Base-by-base conservation (phyloP, 2,113 vertebrate genomes). In the Motacilla tschutschensis region DNA sequence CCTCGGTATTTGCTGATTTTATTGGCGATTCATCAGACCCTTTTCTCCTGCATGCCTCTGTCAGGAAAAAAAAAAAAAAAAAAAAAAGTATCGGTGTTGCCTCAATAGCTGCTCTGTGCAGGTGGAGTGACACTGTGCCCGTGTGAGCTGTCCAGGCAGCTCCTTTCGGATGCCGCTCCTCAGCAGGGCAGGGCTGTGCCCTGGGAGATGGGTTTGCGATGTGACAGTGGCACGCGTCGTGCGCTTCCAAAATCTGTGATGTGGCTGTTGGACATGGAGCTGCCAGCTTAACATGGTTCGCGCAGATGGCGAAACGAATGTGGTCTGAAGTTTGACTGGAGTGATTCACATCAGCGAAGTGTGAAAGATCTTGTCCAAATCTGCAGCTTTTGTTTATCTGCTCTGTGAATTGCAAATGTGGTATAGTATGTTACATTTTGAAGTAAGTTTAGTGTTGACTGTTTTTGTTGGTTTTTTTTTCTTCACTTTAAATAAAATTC, bases 281-380 rank as follows among this genome's bases (percentile, higher is more conserved):
- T 86, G 81, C 82, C 88, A 83, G n/a, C 36, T 38, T 25, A 41
- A 6, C 65, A 14, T 19, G 77, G 38, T 51, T 81, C 43, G 15
- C 11, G 3, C 89, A 94, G 93, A 85, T 93, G 89, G 85, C 72
- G 92, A 51, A 83, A 38, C 10, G 36, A 85, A 51, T 65, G 81
- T 25, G 77, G 82, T 85, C 80, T 90, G 57, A 87, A 93, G 88
- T 89, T 91, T 92, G 78, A 91, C 76, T 63, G 90, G 81, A 95
- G 76, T 55, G 73, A 79, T 85, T 93, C 83, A 70, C 65, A 76
- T 83, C 81, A 72, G 75, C 5, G 53, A 83, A 70, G 80, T 80
- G 83, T 75, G 75, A 88, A 94, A 84, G 60, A 79, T 71, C 89
- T 83, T 60, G 85, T 91, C 41, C 54, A 87, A 75, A 71, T 67